Evolutionary conservation across 2,113 vertebrate genomes (phyloP), one percentile per base, ranked within the genome.

Genomic region (Enhydra lutris): DNA sequence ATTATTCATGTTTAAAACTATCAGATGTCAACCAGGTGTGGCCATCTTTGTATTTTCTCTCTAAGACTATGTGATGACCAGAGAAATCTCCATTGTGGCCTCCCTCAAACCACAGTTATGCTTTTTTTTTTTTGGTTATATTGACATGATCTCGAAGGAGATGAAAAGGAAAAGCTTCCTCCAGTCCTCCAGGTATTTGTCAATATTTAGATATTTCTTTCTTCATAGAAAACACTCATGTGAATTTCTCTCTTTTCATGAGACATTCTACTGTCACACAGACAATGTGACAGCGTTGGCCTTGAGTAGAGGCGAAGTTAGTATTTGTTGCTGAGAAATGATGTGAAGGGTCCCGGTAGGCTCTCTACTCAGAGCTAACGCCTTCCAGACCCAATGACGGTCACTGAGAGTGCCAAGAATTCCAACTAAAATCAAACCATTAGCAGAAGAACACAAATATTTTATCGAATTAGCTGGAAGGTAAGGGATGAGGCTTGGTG

Each of bases 401-500:
- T 55, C 18, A 2, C 20, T 20, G 9, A 47, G 52, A 79, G 36
- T 34, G 45, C n/a, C 36, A 42, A 20, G 67, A 47, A 63, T 17
- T 76, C 14, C 20, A 20, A n/a, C 23, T 39, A 39, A 89, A 80
- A 20, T 52, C 74, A 85, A 31, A 31, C 21, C 36, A 24, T 65
- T 80, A 17, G 4, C 5, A 81, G 31, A 45, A 91, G 57, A 82
- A 84, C 17, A 24, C 52, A 94, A 71, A 23, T 50, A 31, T 50
- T 17, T 80, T 80, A 20, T 71, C 57, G 52, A 45, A 14, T 39
- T n/a, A 50, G 24, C 57, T 52, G 61, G 36, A 55, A 79, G 10
- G 5, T 18, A 10, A 4, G 26, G 4, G 39, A 10, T 20, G 20
- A 55, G 47, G 21, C 24, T 14, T 1, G 6, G 9, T 24, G 0